These are phyloP conservation scores for Ailurus styani DNA, from an alignment of 2,113 vertebrate genomes.

Conservation along the genomic window DNA sequence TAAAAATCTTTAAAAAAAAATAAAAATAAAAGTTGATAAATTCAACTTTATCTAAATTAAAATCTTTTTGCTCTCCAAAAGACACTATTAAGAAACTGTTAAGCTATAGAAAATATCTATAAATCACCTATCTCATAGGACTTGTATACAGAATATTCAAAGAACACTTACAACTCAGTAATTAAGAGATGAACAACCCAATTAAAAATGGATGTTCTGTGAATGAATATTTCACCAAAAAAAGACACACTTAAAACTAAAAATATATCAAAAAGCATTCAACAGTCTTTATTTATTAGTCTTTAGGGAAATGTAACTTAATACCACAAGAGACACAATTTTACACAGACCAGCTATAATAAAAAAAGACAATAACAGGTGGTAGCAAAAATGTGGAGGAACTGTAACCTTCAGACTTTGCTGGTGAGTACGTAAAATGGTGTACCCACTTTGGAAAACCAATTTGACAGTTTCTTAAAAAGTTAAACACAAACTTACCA, in stretches of 20 bases:
- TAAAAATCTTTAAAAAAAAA: too few relatives aligned
- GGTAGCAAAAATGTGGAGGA: background rate
- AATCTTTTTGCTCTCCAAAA: background rate
- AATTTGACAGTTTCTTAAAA: background rate
- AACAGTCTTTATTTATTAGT: background rate
- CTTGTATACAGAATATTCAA: background rate
- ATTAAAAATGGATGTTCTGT: background rate
- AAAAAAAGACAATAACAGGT: background rate
- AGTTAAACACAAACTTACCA: background rate
- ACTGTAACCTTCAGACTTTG: background rate
- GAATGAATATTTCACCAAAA: background rate
- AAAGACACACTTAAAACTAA: background rate
- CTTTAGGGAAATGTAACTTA: background rate
- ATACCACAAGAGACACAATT: background rate
- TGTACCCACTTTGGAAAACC: background rate
- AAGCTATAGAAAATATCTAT: background rate
- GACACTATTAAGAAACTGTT: background rate
- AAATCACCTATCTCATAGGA: background rate
- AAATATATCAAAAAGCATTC: background rate
- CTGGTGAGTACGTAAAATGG: background rate
- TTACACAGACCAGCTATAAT: background rate
- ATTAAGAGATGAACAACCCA: background rate
- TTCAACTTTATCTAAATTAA: background rate
- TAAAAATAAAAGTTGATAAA: background rate
- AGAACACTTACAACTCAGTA: background rate